Evolutionary conservation across 2,113 vertebrate genomes (phyloP).

Genomic region (Gambusia affinis): DNA sequence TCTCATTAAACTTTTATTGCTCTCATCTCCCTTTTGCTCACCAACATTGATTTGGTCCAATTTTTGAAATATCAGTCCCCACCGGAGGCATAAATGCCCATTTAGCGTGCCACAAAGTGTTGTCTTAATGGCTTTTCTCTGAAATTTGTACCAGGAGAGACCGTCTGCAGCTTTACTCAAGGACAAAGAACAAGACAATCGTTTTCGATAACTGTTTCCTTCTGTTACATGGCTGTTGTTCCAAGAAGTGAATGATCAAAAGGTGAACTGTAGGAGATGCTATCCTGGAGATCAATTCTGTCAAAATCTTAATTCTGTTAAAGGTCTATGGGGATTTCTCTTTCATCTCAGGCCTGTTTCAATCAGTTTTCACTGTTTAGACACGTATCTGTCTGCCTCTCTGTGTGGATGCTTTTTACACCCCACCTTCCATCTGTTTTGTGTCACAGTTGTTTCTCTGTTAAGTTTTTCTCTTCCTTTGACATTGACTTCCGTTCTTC

Average conservation of each 20-base stretch:
- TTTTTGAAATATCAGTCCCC: slow-evolving; percentile 29
- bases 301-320: too few species aligned
- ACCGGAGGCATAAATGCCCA: slow-evolving; percentile 35
- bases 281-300: too few species aligned
- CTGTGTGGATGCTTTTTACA: slow-evolving; percentile 1
- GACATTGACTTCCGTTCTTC: slow-evolving; percentile 7
- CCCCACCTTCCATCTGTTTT: slow-evolving; percentile 18
- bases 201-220: slow-evolving; percentile 52
- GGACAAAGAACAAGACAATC: slow-evolving; percentile 27
- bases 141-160: slow-evolving; percentile 31
- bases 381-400: slow-evolving; percentile 1
- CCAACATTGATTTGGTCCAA: slow-evolving; percentile 48
- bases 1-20: slow-evolving; percentile 37
- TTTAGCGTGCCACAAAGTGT: slow-evolving; percentile 46
- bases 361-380: background rate
- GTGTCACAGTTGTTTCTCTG: slow-evolving; percentile 17
- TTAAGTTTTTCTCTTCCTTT: slow-evolving; percentile 35
- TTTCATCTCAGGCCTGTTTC: slow-evolving; percentile 4
- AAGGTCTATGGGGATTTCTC: slow-evolving; percentile 10
- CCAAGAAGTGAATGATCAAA: slow-evolving; percentile 44
- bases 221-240: slow-evolving; percentile 38
- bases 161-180: slow-evolving; percentile 20
- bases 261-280: background rate
- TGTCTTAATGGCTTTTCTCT: slow-evolving; percentile 54
- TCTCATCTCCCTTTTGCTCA: slow-evolving; percentile 20